Conservation (phyloP, 2,113 vertebrate species). For the Chunga burmeisteri region DNA sequence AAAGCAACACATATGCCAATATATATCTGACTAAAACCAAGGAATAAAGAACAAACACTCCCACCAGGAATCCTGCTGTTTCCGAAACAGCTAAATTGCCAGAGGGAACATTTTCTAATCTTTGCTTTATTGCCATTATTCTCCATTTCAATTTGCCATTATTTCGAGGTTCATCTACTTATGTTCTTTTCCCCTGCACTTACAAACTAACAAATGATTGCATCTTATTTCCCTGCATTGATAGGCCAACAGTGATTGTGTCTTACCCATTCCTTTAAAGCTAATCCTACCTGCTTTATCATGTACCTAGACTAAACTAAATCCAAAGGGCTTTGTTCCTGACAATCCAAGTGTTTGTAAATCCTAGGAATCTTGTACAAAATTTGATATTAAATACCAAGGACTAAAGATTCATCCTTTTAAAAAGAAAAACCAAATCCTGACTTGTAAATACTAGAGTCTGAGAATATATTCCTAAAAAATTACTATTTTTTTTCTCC, state of each 20-base stretch:
- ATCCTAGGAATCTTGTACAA: slow-evolving; percentile 57
- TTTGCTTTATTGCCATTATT: slow-evolving; percentile 78
- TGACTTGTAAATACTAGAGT: slow-evolving; percentile 10
- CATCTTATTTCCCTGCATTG: slow-evolving; percentile 39
- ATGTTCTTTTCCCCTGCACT: slow-evolving; percentile 45
- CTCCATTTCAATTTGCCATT: slow-evolving; percentile 65
- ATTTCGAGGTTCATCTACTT: slow-evolving; percentile 58
- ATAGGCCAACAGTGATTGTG: slow-evolving; percentile 39
- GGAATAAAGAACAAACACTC: slow-evolving; percentile 65
- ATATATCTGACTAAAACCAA: slow-evolving; percentile 63
- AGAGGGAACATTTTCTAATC: slow-evolving; percentile 68
- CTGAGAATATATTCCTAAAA: slow-evolving; percentile 49
- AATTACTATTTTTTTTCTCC: not conserved
- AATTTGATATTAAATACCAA: slow-evolving; percentile 49
- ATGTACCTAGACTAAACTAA: slow-evolving; percentile 16
- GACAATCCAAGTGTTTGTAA: slow-evolving; percentile 29
- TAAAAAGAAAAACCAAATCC: slow-evolving; percentile 25
- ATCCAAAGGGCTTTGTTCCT: slow-evolving; percentile 20
- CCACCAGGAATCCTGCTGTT: slow-evolving; percentile 62
- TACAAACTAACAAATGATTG: slow-evolving; percentile 58
- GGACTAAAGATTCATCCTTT: slow-evolving; percentile 41
- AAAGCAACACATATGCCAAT: slow-evolving; percentile 70
- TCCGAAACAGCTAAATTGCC: slow-evolving; percentile 69
- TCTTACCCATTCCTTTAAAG: slow-evolving; percentile 36
- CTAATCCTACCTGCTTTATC: slow-evolving; percentile 31